phyloP scores from a whole-genome alignment of 2,113 vertebrate species.

The Collichthys lucidus region DNA sequence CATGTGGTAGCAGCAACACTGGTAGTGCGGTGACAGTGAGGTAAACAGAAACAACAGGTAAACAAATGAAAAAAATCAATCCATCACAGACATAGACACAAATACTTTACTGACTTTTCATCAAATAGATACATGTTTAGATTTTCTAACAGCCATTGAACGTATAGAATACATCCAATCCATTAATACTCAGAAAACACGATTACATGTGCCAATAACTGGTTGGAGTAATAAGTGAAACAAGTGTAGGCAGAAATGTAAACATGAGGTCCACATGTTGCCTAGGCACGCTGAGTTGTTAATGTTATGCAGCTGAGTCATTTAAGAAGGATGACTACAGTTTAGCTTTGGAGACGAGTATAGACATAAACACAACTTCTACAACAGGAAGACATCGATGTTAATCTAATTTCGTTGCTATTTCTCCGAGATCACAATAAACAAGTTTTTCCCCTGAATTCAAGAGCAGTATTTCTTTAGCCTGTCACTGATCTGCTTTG shows the following conservation, averaged over 20 bases:
- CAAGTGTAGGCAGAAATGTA: constrained; percentile 17
- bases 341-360: constrained; percentile 41
- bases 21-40: not conserved
- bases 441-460: constrained; percentile 14
- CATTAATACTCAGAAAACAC: constrained; percentile 1
- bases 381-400: constrained; percentile 27
- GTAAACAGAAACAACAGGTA: not conserved
- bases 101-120: not conserved
- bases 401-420: constrained; percentile 40
- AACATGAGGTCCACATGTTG: constrained; percentile 54
- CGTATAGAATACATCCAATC: not conserved
- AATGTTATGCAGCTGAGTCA: constrained; percentile 63
- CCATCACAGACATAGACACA: no score
- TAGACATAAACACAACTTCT: constrained; percentile 41
- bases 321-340: constrained; percentile 41
- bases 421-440: constrained; percentile 36
- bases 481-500: constrained; percentile 26
- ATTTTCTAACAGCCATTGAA: not conserved
- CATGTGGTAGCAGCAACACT: not conserved
- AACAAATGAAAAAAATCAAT: no score
- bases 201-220: not conserved
- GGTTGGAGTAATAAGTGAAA: not conserved
- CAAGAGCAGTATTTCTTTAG: constrained; percentile 20
- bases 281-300: constrained; percentile 43
- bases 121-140: not conserved